A percentile compares a stretch with the other conserved stretches of the same genome.
phyloP scores from a whole-genome alignment of 2,888 invertebrate species.

The Melanargia galathea region DNA sequence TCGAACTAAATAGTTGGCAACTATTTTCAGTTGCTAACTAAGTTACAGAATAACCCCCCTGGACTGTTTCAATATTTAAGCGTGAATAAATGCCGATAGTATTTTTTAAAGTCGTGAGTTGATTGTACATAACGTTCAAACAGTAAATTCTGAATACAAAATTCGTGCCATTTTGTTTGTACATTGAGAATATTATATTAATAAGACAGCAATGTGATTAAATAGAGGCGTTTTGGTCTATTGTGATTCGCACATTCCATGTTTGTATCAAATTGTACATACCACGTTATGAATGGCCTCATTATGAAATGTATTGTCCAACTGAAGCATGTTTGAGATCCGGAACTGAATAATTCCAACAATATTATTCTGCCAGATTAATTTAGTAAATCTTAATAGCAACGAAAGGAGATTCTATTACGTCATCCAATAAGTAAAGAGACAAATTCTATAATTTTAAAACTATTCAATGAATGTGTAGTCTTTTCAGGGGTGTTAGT shows the following conservation, averaged over 20 bases:
- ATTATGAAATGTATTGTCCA: slow-evolving; percentile 21
- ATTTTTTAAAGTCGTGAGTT: slow-evolving; percentile 12
- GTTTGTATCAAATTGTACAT: slow-evolving; percentile 32
- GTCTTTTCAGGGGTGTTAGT: no score
- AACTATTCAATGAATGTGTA: no score
- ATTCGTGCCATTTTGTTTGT: slow-evolving; percentile 72
- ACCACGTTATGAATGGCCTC: slow-evolving; percentile 40
- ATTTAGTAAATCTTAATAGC: not conserved
- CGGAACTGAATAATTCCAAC: not conserved
- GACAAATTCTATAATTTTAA: no score
- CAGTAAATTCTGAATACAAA: slow-evolving; percentile 60
- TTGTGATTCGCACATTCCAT: slow-evolving; percentile 74
- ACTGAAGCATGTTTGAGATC: not conserved
- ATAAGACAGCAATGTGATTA: slow-evolving; percentile 10
- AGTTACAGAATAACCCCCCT: no score
- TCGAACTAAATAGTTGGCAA: no score
- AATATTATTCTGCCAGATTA: not conserved
- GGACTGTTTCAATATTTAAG: not conserved
- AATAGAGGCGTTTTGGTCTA: slow-evolving; percentile 37
- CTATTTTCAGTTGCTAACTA: no score
- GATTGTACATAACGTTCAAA: slow-evolving; percentile 41
- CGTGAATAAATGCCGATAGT: not conserved
- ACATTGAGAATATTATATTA: slow-evolving; percentile 40
- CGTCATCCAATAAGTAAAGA: no score
- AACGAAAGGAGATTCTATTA: not conserved